phyloP scores from a whole-genome alignment of 2,888 invertebrate species.

The Cotesia congregata region DNA sequence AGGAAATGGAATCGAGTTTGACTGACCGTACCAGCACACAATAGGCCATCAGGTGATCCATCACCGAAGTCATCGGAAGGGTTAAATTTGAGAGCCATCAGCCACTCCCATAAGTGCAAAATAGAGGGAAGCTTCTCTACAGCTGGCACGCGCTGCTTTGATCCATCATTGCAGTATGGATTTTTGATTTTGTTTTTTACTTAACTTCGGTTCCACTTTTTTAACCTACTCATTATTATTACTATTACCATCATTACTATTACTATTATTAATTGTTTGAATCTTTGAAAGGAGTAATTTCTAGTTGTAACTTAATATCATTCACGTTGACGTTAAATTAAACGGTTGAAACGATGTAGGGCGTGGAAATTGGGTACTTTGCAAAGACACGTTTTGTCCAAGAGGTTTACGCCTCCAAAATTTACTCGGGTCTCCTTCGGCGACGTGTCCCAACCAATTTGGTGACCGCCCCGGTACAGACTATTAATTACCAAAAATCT shows the following conservation, averaged over 20 bases:
- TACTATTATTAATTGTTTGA: not conserved
- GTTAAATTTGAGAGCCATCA: conserved; percentile 51
- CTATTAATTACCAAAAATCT: conserved; percentile 42
- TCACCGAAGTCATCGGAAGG: conserved; percentile 54
- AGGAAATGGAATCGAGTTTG: conserved; percentile 48
- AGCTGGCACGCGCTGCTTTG: conserved; percentile 52
- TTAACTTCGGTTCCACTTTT: not conserved
- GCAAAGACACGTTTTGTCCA: conserved; percentile 2
- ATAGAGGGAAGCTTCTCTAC: conserved; percentile 45
- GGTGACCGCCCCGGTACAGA: conserved; percentile 20
- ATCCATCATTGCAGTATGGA: conserved; percentile 36
- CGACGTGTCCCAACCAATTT: conserved; percentile 19
- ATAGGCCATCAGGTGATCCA: conserved; percentile 59
- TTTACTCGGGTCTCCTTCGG: not conserved
- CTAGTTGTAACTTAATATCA: conserved; percentile 34
- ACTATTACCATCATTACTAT: not conserved
- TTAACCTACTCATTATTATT: not conserved
- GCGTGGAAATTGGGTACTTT: conserved; percentile 26
- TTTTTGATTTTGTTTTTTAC: not conserved
- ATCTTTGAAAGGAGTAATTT: conserved; percentile 29
- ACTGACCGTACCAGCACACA: conserved; percentile 56
- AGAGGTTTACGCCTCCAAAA: conserved; percentile 24
- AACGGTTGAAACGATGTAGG: conserved; percentile 6
- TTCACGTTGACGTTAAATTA: conserved; percentile 12
- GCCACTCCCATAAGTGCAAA: conserved; percentile 43